Evolutionary conservation across 2,797 vertebrate genomes (phyloP).

Genomic region (Propithecus deckenii): DNA sequence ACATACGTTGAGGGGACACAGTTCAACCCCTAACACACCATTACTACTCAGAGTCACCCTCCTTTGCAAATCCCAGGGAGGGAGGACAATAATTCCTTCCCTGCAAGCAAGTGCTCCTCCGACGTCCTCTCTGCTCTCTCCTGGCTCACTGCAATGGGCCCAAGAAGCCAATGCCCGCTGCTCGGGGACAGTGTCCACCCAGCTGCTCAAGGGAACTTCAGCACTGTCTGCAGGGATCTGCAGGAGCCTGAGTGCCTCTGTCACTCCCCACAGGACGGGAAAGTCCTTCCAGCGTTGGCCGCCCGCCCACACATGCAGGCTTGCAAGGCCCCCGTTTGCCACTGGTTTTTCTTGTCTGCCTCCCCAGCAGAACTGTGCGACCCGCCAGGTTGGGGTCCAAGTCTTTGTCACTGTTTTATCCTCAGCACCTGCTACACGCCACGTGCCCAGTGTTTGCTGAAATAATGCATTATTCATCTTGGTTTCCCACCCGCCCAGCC

Average conservation of each 20-base stretch:
- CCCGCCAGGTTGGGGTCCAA: background rate
- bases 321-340: background rate
- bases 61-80: background rate
- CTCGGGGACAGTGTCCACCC: background rate
- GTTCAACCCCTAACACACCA: background rate
- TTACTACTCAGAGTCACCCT: background rate
- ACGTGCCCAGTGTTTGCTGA: background rate
- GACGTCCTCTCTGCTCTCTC: background rate
- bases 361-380: background rate
- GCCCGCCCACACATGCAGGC: background rate
- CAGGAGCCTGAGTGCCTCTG: background rate
- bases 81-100: background rate
- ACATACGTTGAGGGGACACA: background rate
- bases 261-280: background rate
- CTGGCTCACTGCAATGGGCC: accelerated
- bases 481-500: background rate
- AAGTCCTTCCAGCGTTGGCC: too few relatives aligned
- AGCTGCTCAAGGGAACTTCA: too few relatives aligned
- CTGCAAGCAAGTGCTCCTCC: background rate
- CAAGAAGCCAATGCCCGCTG: background rate
- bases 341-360: background rate
- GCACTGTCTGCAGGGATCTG: background rate
- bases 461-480: background rate
- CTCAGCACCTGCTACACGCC: background rate
- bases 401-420: background rate